Conservation (phyloP, 2,797 vertebrate genomes). For the Chaetodon trifasciatus region DNA sequence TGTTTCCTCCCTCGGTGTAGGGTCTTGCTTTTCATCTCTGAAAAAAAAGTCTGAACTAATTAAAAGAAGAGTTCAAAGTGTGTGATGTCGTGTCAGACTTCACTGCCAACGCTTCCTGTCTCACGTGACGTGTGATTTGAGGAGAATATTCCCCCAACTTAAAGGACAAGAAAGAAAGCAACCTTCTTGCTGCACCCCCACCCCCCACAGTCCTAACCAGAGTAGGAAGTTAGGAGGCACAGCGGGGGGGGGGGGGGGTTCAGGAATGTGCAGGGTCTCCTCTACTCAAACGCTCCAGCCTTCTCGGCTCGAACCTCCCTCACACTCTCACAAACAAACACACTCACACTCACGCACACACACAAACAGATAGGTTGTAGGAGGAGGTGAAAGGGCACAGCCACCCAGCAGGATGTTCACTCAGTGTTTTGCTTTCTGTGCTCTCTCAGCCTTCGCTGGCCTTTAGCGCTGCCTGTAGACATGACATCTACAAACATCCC, state of each 20-base stretch:
- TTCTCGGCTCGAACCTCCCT: slow-evolving; percentile 73
- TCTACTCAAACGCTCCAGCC: slow-evolving; percentile 73
- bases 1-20: slow-evolving; percentile 18
- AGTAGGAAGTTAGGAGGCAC: slow-evolving; percentile 80
- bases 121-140: slow-evolving; percentile 2
- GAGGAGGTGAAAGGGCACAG: slow-evolving; percentile 77
- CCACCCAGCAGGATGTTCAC: slow-evolving; percentile 79
- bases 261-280: slow-evolving; percentile 83
- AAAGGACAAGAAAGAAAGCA: slow-evolving; percentile 39
- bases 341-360: slow-evolving; percentile 42
- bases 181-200: slow-evolving; percentile 33
- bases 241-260: slow-evolving; percentile 62
- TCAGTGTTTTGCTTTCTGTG: slow-evolving; percentile 72
- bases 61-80: neutral
- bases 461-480: slow-evolving; percentile 60
- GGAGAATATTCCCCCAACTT: slow-evolving; percentile 28
- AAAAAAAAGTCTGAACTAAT: slow-evolving; percentile 11
- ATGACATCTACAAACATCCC: slow-evolving; percentile 65
- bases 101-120: slow-evolving; percentile 3
- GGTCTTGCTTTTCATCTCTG: slow-evolving; percentile 1
- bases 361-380: slow-evolving; percentile 65
- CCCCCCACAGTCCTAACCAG: slow-evolving; percentile 57
- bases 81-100: slow-evolving; percentile 1
- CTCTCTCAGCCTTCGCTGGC: slow-evolving; percentile 54
- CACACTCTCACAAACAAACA: slow-evolving; percentile 69